Base-by-base conservation (phyloP, 2,888 invertebrate species). In the Andrena hattorfiana region DNA sequence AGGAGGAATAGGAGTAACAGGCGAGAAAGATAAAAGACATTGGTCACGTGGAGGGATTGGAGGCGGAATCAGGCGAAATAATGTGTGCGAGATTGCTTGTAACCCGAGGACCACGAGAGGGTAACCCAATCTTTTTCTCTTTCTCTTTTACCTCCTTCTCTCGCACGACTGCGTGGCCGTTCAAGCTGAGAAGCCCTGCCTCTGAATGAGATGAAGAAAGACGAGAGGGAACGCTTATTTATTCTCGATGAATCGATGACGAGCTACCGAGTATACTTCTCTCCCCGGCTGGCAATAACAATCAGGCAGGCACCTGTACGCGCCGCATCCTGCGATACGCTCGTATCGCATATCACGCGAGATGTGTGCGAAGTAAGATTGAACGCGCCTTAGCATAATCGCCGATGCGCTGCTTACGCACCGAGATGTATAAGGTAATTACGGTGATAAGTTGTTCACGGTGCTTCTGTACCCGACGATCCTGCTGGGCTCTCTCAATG, bases 41-140 rank as follows among this genome's bases (percentile, higher is more conserved):
- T 49, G 77, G 73, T 68, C 64, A 81, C 85, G 77, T 78, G 78
- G 76, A 51, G 82, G 77, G 81, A 76, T 42, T 78, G 83, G 83
- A 82, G 81, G 75, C 84, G 74, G 82, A 87, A 89, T 84, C 87
- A 83, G 87, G 86, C 87, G 87, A 90, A 92, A 91, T 92, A 93
- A 92, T 90, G 90, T 90, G 90, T 90, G 90, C 89, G 91, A 93
- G 92, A 93, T 93, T 92, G 93, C 88, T 90, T 92, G 93, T 93
- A 93, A 93, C 91, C 91, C 90, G 93, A 93, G 90, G 92, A 92
- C 90, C 87, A 79, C 81, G 83, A 87, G 81, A 86, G 81, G 86
- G 93, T 92, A 93, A 92, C 92, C 90, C 88, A 92, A 93, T 92
- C 91, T 84, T 83, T 84, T 77, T 81, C 78, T 84, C 74, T 73